Evolutionary conservation across 2,113 vertebrate species (phyloP).

Genomic region (Oryzias javanicus): DNA sequence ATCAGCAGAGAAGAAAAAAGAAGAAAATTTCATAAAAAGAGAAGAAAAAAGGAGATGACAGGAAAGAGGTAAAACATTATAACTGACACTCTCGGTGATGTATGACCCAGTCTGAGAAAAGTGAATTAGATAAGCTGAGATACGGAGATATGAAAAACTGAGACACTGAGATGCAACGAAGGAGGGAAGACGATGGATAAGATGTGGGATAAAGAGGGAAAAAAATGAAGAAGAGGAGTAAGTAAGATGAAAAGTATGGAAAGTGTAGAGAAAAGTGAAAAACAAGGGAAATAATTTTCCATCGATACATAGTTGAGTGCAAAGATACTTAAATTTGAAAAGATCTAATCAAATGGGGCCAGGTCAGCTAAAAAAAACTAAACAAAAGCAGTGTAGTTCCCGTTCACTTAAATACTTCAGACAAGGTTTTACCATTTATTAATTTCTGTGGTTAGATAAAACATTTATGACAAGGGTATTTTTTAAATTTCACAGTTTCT

Average conservation of each 20-base stretch:
- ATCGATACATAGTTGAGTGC: too few species aligned
- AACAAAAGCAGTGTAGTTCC: too few species aligned
- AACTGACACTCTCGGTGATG: slow-evolving; percentile 75
- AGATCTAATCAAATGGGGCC: too few species aligned
- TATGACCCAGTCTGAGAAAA: slow-evolving; percentile 73
- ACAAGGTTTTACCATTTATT: too few species aligned
- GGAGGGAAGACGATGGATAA: slow-evolving; percentile 18
- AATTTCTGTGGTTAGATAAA: too few species aligned
- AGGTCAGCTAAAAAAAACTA: too few species aligned
- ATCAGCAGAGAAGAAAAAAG: slow-evolving; percentile 36
- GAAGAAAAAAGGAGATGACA: slow-evolving; percentile 37
- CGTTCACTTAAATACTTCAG: too few species aligned
- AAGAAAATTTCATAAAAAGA: slow-evolving; percentile 35
- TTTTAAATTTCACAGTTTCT: too few species aligned
- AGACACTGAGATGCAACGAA: slow-evolving; percentile 24
- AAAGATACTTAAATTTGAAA: too few species aligned
- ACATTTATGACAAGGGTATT: too few species aligned
- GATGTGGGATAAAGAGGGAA: slow-evolving; percentile 17
- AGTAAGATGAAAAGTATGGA: not conserved
- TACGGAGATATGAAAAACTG: slow-evolving; percentile 66
- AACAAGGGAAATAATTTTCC: not conserved
- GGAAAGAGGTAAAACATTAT: slow-evolving; percentile 53
- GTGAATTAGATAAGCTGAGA: slow-evolving; percentile 78
- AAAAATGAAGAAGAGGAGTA: slow-evolving; percentile 8
- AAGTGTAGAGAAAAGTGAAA: not conserved